Evolutionary conservation across 2,113 vertebrate genomes (phyloP), one percentile per base, ranked within the genome.

Genomic region (Antechinus flavipes): DNA sequence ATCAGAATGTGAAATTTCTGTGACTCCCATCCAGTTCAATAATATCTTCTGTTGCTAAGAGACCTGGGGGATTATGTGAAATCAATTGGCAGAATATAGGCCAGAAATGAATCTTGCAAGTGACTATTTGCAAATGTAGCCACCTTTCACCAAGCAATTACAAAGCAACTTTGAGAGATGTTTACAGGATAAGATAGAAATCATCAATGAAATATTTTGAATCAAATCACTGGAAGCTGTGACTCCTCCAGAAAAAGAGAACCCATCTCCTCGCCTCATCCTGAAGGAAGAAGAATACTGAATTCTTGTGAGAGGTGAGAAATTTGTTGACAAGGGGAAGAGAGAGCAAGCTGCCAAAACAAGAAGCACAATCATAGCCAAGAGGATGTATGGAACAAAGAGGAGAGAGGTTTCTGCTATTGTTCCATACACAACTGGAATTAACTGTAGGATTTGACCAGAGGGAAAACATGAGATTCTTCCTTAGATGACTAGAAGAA

Each of bases 1-100:
- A 89, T 47, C 96, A 54, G 10, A 91, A 90, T 3, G 27, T 55
- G 84, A 94, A 54, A 93, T 91, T 96, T 93, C 46, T 98, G 93
- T 94, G 93, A 93, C 27, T 46, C 23, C 93, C 97, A 98, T 95
- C 93, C 91, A 94, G 30, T 97, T 98, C 95, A 94, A 93, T 12
- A 93, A 92, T 27, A 76, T 58, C 95, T 98, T 97, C 96, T 97
- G 95, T 98, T 98, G 97, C 97, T 98, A 98, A 97, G 97, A 98
- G 96, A 98, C 68, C 94, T 97, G 94, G 93, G 58, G 93, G 93
- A 97, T 96, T 96, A 84, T 89, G 89, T 97, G 92, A 96, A 91
- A 96, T 91, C 94, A 95, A 76, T 92, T 96, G 94, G 95, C 93
- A 92, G 54, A 94, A 97, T 97, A 93, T 84, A 96, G 91, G 84